Conservation (phyloP, 2,797 vertebrate species). For the Tokudaia tokunoshimensis region DNA sequence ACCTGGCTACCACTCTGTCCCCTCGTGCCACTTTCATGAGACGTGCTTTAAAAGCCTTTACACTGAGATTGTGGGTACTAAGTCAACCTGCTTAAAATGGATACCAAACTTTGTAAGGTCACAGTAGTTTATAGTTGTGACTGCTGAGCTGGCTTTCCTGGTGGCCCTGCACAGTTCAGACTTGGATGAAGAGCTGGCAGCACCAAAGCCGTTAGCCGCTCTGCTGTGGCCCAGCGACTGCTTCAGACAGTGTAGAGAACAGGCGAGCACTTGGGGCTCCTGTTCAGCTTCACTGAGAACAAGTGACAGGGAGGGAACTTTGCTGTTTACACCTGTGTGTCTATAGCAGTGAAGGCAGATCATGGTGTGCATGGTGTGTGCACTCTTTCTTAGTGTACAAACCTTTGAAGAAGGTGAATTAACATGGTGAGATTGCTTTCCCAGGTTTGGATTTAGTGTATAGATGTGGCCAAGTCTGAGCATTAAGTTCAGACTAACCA, state of each 20-base stretch:
- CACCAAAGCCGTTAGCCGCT: background rate
- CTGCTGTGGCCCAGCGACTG: background rate
- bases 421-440: background rate
- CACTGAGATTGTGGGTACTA: background rate
- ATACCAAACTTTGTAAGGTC: slow-evolving; percentile 15
- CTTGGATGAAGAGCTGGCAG: background rate
- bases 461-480: background rate
- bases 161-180: background rate
- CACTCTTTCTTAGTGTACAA: background rate
- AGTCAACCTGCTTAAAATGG: slow-evolving; percentile 18
- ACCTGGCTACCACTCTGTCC: slow-evolving; percentile 4
- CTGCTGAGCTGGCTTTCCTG: background rate
- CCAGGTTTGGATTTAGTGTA: background rate
- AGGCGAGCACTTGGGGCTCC: background rate
- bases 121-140: background rate
- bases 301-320: background rate
- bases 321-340: slow-evolving; percentile 6
- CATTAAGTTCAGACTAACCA: background rate
- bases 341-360: background rate
- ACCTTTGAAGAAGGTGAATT: slow-evolving; percentile 38
- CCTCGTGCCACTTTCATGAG: background rate
- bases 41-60: background rate
- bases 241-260: background rate
- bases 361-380: background rate
- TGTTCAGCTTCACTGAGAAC: slow-evolving; percentile 5